Evolutionary conservation across 2,113 vertebrate genomes (phyloP).

Genomic region (Pristiophorus japonicus): DNA sequence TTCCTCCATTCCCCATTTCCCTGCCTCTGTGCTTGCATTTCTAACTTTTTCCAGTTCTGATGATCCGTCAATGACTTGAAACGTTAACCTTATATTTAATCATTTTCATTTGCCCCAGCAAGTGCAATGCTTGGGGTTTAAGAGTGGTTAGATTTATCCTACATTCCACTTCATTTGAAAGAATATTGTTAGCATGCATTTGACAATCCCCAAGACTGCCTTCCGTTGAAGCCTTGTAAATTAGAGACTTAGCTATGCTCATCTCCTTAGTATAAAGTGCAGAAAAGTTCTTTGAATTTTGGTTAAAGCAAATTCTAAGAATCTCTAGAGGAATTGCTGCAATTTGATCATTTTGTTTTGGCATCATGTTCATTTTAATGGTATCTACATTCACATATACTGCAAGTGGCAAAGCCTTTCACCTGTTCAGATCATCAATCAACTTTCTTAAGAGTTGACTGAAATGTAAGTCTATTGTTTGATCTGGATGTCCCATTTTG

Average conservation of each 20-base stretch:
- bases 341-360: neutral
- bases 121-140: neutral
- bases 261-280: neutral
- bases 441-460: neutral
- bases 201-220: neutral
- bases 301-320: neutral
- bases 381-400: neutral
- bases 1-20: too few species aligned
- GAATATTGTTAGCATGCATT: neutral
- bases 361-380: neutral
- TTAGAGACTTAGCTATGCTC: neutral
- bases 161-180: neutral
- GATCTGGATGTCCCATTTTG: neutral
- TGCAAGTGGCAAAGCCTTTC: neutral
- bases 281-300: neutral
- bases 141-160: neutral
- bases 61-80: too few species aligned
- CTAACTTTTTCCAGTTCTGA: too few species aligned
- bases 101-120: neutral
- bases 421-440: constrained; percentile 15
- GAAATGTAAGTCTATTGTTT: neutral
- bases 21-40: too few species aligned
- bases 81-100: neutral
- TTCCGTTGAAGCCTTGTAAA: neutral
- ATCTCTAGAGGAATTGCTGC: neutral